A percentile compares a stretch with the other conserved stretches of the same genome.
phyloP scores from a whole-genome alignment of 2,797 vertebrate species.

The Vireo griseus region DNA sequence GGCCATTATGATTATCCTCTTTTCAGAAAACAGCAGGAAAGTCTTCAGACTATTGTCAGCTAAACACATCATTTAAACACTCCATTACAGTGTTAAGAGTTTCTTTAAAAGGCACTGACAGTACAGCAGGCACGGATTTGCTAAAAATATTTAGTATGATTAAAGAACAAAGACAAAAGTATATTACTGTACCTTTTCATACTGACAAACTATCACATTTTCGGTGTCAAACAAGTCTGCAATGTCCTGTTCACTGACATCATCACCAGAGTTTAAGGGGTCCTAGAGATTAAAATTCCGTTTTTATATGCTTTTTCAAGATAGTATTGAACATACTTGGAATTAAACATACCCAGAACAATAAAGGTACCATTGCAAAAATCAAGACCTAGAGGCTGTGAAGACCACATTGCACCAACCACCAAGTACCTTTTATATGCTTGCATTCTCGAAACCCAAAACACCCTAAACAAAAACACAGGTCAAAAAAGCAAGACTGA shows the following conservation, averaged over 20 bases:
- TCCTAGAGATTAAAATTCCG: constrained; percentile 78
- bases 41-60: background rate
- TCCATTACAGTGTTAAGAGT: background rate
- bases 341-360: background rate
- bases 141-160: background rate
- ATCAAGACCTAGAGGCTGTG: background rate
- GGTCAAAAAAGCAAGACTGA: background rate
- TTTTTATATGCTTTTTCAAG: background rate
- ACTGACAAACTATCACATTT: constrained; percentile 96
- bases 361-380: background rate
- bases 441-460: background rate
- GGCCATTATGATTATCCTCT: background rate
- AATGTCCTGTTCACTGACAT: constrained; percentile 93
- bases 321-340: background rate
- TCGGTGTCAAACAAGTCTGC: constrained; percentile 95
- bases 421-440: background rate
- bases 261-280: constrained; percentile 95
- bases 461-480: background rate
- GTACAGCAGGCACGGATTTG: background rate
- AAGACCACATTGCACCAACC: background rate
- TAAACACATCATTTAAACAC: background rate
- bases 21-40: background rate
- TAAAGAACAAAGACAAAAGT: background rate
- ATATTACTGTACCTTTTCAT: constrained; percentile 87
- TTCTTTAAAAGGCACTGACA: background rate